Base-by-base conservation (phyloP, 2,888 invertebrate species). In the Malacosoma neustria region DNA sequence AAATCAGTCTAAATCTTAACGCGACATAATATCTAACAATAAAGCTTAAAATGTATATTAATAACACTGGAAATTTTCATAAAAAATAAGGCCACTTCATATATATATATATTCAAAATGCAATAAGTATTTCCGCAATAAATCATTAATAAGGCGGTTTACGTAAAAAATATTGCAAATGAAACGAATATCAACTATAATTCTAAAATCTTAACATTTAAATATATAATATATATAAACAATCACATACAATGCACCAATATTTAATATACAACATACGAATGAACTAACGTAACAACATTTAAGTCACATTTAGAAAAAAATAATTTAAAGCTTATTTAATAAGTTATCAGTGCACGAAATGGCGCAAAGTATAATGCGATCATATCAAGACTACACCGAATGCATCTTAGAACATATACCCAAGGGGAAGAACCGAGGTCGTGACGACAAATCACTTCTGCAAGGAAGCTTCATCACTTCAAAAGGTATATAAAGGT, bases 1-100 rank as follows among this genome's bases (percentile, higher is more conserved):
- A 82, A 84, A 85, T 85, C 84, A 85, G 84, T 85, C 84, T 85
- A 84, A 81, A 82, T 80, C 84, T 85, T 85, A 85, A 77, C 82
- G 81, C 80, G 81, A 85, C 74, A 76, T 72, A 61, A 74, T 70
- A 74, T 81, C 79, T 79, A 81, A 73, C 69, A 73, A 71, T 82
- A 80, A 79, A 81, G 77, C 79, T 75, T 77, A 81, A 80, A 79
- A 75, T 67, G 66, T 66, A 67, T 57, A 55, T 65, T 71, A 68
- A 74, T 63, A 57, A 70, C 79, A 82, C 80, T 82, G 82, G 80
- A 77, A 74, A 74, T 72, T 74, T 74, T 60, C 59, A 58, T 9
- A 22, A 54, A 52, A 68, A 61, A 65, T 74, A 73, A 85, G 84
- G 82, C 82, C 81, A 73, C 80, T 71, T 33, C 11, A 32, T 14